Evolutionary conservation across 2,113 vertebrate genomes (phyloP).

Genomic region (Muntiacus muntjak): DNA sequence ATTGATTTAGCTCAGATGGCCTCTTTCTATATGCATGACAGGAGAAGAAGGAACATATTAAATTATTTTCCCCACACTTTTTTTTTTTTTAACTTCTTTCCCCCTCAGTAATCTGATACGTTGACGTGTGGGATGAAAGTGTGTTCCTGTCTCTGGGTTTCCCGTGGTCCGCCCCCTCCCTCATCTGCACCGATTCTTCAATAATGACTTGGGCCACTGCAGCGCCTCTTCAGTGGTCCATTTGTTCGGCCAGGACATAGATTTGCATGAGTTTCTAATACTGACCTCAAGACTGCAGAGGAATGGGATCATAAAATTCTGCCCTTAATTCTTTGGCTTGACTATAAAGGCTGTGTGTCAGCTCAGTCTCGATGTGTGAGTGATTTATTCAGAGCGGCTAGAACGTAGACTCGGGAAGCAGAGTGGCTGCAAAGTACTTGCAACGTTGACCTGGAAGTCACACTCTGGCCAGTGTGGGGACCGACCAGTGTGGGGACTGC

Average conservation of each 20-base stretch:
- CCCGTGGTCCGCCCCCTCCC: background rate
- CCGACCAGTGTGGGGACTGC: background rate
- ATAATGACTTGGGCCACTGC: background rate
- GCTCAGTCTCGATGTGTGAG: background rate
- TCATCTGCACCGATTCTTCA: rapidly evolving
- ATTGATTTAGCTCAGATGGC: background rate
- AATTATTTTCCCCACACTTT: background rate
- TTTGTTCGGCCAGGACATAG: background rate
- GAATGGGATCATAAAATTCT: background rate
- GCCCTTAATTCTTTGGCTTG: background rate
- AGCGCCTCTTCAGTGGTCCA: rapidly evolving
- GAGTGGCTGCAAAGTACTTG: background rate
- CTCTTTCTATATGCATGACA: background rate
- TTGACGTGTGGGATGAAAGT: background rate
- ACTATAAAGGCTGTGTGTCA: background rate
- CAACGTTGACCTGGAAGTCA: background rate
- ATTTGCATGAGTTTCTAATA: background rate
- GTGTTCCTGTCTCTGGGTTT: background rate
- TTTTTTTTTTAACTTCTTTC: background rate
- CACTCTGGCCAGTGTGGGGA: rapidly evolving
- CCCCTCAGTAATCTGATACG: background rate
- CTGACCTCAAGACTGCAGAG: background rate
- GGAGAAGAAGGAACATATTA: background rate
- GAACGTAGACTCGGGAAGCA: background rate
- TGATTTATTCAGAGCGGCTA: background rate